Base-by-base conservation (phyloP, 2,113 vertebrate species). In the Trematocara marginatum region DNA sequence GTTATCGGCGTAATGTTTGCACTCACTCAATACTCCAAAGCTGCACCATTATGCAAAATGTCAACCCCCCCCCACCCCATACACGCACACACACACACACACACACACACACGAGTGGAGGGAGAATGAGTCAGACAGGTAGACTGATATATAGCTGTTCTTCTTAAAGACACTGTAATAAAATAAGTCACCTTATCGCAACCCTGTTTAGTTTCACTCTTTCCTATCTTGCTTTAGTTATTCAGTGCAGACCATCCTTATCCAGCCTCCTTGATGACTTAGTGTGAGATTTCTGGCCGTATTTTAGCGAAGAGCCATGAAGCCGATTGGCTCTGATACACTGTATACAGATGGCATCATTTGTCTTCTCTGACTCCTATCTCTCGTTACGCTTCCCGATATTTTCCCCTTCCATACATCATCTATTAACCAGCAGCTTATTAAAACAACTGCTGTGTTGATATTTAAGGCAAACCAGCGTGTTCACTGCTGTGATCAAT, bases 291-390 rank as follows among this genome's bases (percentile, higher is more conserved):
- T 82, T 91, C 82, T 88, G 88, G 83, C 54, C 18, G 45, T 83
- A 81, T 91, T 93, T 92, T 91, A 90, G 5, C 26, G 38, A 45
- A 85, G 54, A 57, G 61, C 79, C 84, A 82, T 89, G 81, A 87
- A 88, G 71, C 86, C 49, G 54, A 66, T 89, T 92, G 92, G 89
- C 89, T 53, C 66, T 53, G 90, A 94, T 84, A 47, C 88, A 89
- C 87, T 83, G 86, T 89, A 56, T 81, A 87, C 91, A 95, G 91
- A 95, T 94, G 90, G 93, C 86, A 45, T 92, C 90, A 87, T 94
- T 93, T 85, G 87, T 94, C 93, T 94, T 92, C 79, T 86, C 61
- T 1, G n/a, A 85, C 81, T 83, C 91, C 85, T 82, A 51, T 85
- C 76, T 88, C 83, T 84, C 10, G 6, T 86, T 86, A 51, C 56